These are phyloP conservation scores for Arion vulgaris DNA, from an alignment of 1,140 invertebrate species.

Conservation along the genomic window DNA sequence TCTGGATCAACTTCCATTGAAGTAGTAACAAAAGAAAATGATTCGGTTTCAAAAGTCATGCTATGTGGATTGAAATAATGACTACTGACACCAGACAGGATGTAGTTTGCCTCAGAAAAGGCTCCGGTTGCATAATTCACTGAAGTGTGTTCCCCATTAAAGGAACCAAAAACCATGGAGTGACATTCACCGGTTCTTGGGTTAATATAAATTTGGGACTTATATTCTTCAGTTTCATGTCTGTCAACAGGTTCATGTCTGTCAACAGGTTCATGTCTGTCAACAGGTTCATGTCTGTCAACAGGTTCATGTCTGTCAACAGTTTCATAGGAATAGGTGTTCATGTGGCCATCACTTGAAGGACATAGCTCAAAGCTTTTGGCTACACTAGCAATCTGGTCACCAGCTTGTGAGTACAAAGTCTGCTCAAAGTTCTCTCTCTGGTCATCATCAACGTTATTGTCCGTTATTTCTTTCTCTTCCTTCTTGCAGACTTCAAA, in stretches of 20 bases:
- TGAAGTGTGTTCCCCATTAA: background rate
- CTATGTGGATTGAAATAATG: background rate
- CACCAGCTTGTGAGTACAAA: no score
- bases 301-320: no score
- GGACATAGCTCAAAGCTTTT: no score
- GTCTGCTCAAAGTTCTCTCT: no score
- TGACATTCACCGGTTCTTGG: slow-evolving; percentile 2
- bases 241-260: no score
- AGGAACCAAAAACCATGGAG: background rate
- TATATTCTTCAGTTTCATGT: background rate
- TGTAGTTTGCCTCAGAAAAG: background rate
- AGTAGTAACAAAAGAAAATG: background rate
- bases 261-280: no score
- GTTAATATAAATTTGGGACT: background rate
- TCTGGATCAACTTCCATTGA: background rate
- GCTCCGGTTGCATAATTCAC: background rate
- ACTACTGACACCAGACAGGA: background rate
- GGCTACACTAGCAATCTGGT: no score
- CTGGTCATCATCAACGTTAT: no score
- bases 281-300: no score
- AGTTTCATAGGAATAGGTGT: no score
- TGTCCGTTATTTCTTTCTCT: background rate
- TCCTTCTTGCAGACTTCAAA: background rate
- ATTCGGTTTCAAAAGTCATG: background rate
- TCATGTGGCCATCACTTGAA: no score